phyloP scores from a whole-genome alignment of 37 sponge, comb jelly and placozoan species.

The Hormiphora californensis region DNA sequence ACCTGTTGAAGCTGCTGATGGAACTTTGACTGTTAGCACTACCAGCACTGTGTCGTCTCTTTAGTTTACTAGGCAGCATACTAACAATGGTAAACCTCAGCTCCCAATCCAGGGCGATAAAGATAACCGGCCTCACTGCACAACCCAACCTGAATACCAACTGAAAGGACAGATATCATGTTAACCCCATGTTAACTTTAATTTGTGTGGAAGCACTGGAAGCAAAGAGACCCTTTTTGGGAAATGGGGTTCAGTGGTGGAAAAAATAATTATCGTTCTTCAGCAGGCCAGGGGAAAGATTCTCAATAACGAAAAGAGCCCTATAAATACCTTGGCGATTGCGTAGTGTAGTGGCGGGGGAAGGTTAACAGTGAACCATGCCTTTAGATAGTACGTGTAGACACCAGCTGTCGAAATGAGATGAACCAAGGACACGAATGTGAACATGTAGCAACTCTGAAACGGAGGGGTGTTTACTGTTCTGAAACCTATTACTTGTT shows the following conservation, averaged over 20 bases:
- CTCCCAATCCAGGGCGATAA: slow-evolving; percentile 10
- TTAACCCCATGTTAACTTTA: neutral
- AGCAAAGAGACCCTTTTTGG: too few species aligned
- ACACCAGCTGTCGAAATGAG: neutral
- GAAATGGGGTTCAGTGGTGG: too few species aligned
- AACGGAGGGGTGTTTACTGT: neutral
- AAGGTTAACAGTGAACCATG: neutral
- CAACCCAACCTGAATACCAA: neutral
- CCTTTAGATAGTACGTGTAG: neutral
- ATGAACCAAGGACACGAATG: neutral
- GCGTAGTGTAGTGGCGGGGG: neutral
- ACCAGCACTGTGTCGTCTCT: neutral
- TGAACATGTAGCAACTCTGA: slow-evolving; percentile 27
- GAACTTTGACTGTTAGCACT: neutral
- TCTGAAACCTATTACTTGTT: too few species aligned
- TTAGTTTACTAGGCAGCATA: neutral
- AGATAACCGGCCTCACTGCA: neutral
- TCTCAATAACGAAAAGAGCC: too few species aligned
- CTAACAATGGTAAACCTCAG: neutral
- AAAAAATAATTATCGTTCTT: too few species aligned
- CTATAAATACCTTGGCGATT: slow-evolving; percentile 8
- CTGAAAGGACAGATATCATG: neutral
- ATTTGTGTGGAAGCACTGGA: too few species aligned
- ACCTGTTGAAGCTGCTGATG: neutral
- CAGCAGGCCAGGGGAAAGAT: too few species aligned